Evolutionary conservation across 1,140 invertebrate species (phyloP), one percentile per base, ranked within the genome.

Genomic region (Metaphire vulgaris): DNA sequence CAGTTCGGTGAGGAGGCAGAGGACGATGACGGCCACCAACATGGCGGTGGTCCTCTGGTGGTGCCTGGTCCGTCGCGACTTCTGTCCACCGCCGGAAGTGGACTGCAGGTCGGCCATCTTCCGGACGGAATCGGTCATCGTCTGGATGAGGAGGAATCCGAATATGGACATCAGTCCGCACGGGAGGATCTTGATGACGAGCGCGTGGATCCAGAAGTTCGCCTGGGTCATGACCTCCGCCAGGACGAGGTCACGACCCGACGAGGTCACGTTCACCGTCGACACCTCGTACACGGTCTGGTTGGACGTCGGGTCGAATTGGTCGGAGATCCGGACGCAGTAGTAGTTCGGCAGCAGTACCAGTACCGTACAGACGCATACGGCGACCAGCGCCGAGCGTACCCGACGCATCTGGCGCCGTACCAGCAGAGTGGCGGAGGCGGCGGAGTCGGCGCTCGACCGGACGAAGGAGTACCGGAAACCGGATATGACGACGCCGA

Each of bases 41-140:
- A 98, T 95, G 77, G 91, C 90, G 0, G 95, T 96, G 0, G 95
- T 97, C 80, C 93, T 89, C 80, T 95, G 92, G 0, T 95, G 92
- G 90, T 91, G 78, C 33, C 75, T 32, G 73, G 30, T 28, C 15
- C 71, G 76, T 83, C 68, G 32, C 76, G 79, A 64, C 79, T 82
- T 30, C 83, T 70, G 74, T 84, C 77, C 73, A 82, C 76, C n/a
- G 80, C 76, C 33, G 83, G 83, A 67, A 82, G 83, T 12, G 29
- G 2, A 30, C 65, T 16, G 6, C 31, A 76, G 75, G 30, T 71
- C 29, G 12, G 30, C 30, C 21, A 67, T 21, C 30, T 66, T 76
- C 16, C 68, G 29, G 26, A 74, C 15, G 1, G 41, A 67, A 1
- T 14, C 28, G 28, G 83, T 82, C 56, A 85, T 73, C 1, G 82